A percentile compares a stretch with the other conserved stretches of the same genome.
Evolutionary conservation across 2,888 invertebrate genomes (phyloP).

Genomic region (Drosophila gaucha): DNA sequence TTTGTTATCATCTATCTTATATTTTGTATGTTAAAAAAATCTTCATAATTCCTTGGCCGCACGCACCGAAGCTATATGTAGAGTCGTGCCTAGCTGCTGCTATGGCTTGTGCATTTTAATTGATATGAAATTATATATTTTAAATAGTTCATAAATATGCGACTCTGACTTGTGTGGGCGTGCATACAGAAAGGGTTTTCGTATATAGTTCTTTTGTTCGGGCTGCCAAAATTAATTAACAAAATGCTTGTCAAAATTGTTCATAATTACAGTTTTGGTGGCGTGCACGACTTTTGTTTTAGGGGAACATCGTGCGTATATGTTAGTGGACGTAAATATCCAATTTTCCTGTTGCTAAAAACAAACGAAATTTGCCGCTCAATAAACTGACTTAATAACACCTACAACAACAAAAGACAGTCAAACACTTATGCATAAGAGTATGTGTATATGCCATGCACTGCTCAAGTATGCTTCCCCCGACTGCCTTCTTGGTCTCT

Average conservation of each 20-base stretch:
- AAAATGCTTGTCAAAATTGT: constrained; percentile 69
- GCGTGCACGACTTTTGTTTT: constrained; percentile 52
- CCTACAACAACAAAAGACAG: constrained; percentile 28
- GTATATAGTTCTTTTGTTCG: background rate
- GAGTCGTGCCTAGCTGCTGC: constrained; percentile 50
- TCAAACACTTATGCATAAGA: constrained; percentile 17
- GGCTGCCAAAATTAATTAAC: constrained; percentile 74
- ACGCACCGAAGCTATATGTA: constrained; percentile 54
- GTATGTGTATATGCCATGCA: constrained; percentile 21
- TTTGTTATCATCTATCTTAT: background rate
- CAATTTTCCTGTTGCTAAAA: constrained; percentile 55
- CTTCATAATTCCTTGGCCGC: constrained; percentile 44
- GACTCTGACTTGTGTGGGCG: constrained; percentile 32
- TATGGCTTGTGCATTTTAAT: constrained; percentile 61
- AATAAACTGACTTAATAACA: constrained; percentile 72
- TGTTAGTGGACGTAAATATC: constrained; percentile 21
- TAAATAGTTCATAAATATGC: constrained; percentile 33
- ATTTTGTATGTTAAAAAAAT: constrained; percentile 3
- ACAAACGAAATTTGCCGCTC: constrained; percentile 71
- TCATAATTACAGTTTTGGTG: constrained; percentile 64
- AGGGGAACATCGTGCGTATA: constrained; percentile 53
- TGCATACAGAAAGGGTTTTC: constrained; percentile 40
- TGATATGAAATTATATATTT: constrained; percentile 49
- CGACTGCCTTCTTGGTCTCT: constrained; percentile 25
- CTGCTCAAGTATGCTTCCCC: constrained; percentile 52